Evolutionary conservation across 1,140 invertebrate genomes (phyloP), one percentile per base, ranked within the genome.

Genomic region (Drosophila elegans): DNA sequence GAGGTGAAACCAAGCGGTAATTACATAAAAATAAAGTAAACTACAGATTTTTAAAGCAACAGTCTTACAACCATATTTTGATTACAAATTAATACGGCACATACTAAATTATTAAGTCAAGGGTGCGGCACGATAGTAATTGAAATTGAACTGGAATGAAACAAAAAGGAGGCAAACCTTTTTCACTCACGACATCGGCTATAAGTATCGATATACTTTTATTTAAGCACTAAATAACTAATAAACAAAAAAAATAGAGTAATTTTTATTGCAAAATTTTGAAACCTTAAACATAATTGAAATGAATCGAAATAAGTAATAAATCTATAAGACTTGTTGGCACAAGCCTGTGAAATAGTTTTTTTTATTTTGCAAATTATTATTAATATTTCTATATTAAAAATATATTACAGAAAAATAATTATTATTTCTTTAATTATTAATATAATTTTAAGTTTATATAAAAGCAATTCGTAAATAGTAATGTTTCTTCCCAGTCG

Each of bases 41-140:
- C 51, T 42, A 46, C 41, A 27, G 11, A 25, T n/a, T 48, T 48
- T 71, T 49, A 36, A 56, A 71, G 64, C 67, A 71, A 71, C 64
- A 71, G 66, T 49, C 44, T 57, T 41, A 71, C 63, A 71, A 42
- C 60, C 38, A 68, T 68, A 68, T 68, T 71, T 71, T 71, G 64
- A 71, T 71, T 71, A 71, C 67, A 71, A 71, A 71, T 71, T 71
- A 36, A 71, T 71, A 71, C 67, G 67, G 67, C 67, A 71, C 67
- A 71, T 71, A 71, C 67, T 71, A 71, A 71, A 71, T 71, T 57
- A 71, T 71, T 71, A 48, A 71, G 67, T 71, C 67, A 71, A 71
- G 67, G 51, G 44, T 71, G 67, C 64, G 67, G 52, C 64, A 29
- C 11, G 42, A 56, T 10, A 5, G 2, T 6, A 13, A 13, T 6